Percentiles rank a stretch among this genome's conserved stretches.
phyloP scores from a whole-genome alignment of 2,113 vertebrate species.

The Dendrocopos noguchii region DNA sequence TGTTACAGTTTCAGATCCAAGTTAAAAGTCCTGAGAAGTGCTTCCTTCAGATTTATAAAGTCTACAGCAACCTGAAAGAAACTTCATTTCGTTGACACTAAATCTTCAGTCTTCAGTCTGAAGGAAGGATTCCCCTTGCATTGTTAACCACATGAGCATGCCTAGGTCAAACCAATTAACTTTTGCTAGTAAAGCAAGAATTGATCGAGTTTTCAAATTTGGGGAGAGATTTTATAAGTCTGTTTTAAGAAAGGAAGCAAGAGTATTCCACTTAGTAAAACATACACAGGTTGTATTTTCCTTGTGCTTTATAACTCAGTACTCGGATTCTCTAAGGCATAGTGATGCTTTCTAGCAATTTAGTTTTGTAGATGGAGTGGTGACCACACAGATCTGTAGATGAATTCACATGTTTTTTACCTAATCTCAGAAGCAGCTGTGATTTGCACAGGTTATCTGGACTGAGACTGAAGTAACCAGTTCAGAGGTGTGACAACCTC shows the following conservation, averaged over 20 bases:
- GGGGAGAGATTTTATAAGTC: neutral
- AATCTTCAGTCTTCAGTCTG: neutral
- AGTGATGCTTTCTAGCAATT: neutral
- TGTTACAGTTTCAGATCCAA: conserved; percentile 25
- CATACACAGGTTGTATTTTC: neutral
- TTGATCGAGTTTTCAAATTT: neutral
- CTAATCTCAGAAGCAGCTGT: neutral
- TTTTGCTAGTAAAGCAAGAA: neutral
- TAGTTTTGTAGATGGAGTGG: neutral
- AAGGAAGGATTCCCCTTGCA: neutral
- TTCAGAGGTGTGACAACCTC: neutral
- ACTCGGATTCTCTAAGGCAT: neutral
- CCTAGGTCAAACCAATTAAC: neutral
- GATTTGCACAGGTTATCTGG: neutral
- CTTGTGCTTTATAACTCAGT: neutral
- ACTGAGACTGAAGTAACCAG: neutral
- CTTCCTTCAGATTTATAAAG: conserved; percentile 31
- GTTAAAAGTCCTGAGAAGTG: neutral
- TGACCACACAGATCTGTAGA: neutral
- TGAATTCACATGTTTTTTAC: neutral
- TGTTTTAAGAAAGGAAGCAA: neutral
- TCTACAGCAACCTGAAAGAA: neutral
- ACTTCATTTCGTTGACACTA: conserved; percentile 17
- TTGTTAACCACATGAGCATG: neutral
- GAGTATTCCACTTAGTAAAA: neutral